Evolutionary conservation across 1,140 invertebrate genomes (phyloP).

Genomic region (Anthonomus grandis): DNA sequence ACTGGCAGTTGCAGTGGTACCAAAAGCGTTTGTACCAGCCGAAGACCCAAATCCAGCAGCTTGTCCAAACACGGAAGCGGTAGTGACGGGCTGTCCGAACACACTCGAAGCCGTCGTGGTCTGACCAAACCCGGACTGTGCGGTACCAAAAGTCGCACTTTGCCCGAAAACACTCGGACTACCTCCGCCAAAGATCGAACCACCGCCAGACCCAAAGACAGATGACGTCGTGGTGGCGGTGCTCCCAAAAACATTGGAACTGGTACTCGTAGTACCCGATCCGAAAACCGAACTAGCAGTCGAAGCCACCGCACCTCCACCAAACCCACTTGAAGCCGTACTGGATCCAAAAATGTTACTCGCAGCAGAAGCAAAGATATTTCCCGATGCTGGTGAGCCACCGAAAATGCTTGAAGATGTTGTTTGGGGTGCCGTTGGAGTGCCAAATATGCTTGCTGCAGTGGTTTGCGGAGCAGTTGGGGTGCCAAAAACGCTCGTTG

Average conservation of each 20-base stretch:
- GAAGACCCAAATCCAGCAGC: background rate
- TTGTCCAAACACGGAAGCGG: slow-evolving; percentile 22
- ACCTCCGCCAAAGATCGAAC: background rate
- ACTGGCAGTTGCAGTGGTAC: background rate
- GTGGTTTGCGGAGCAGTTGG: background rate
- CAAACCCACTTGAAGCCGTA: background rate
- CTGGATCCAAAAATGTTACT: slow-evolving; percentile 1
- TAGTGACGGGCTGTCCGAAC: slow-evolving; percentile 23
- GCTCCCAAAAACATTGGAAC: slow-evolving; percentile 8
- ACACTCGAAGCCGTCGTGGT: background rate
- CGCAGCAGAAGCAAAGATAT: background rate
- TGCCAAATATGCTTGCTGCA: slow-evolving; percentile 1
- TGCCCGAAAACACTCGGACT: background rate
- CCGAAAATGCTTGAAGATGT: slow-evolving; percentile 3
- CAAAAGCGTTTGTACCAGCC: background rate
- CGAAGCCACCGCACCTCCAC: background rate
- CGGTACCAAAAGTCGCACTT: background rate
- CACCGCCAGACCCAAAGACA: background rate
- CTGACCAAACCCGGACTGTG: background rate
- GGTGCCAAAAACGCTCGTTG: slow-evolving; percentile 2
- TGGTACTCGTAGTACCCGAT: background rate
- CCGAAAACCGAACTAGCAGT: background rate
- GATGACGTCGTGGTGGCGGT: background rate
- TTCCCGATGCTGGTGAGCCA: background rate
- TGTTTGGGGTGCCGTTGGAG: background rate